Evolutionary conservation across 2,113 vertebrate genomes (phyloP).

Genomic region (Ciconia maguari): DNA sequence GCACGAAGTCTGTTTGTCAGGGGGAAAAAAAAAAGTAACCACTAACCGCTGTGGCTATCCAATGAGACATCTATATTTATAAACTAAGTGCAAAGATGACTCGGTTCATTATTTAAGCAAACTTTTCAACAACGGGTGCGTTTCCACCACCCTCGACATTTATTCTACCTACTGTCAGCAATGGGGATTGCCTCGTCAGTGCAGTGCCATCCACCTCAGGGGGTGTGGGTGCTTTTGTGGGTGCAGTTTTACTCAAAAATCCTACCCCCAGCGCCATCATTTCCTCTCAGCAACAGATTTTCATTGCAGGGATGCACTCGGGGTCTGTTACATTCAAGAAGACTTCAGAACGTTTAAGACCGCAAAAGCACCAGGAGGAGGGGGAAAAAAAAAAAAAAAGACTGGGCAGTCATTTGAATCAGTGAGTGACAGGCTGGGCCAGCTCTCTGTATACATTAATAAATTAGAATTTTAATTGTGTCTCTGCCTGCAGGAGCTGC

Average conservation of each 20-base stretch:
- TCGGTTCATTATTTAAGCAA: conserved; percentile 43
- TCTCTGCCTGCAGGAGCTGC: conserved; percentile 91
- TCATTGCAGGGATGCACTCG: conserved; percentile 44
- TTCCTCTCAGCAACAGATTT: conserved; percentile 39
- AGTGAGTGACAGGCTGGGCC: conserved; percentile 93
- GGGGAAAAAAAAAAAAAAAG: conserved; percentile 35
- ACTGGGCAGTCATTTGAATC: conserved; percentile 88
- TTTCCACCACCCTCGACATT: neutral
- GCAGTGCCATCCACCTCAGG: neutral
- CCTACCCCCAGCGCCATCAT: neutral
- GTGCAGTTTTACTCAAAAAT: conserved; percentile 21
- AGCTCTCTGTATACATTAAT: conserved; percentile 97
- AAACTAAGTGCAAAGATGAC: conserved; percentile 13
- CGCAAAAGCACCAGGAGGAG: conserved; percentile 67
- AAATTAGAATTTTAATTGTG: conserved; percentile 99
- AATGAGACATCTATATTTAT: neutral
- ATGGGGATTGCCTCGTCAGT: neutral
- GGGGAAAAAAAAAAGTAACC: neutral
- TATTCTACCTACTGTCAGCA: neutral
- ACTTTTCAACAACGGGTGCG: neutral
- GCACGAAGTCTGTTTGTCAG: neutral
- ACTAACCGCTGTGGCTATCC: neutral
- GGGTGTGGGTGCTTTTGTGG: neutral
- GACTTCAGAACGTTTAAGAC: conserved; percentile 57
- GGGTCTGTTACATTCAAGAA: conserved; percentile 63